Evolutionary conservation across 2,888 invertebrate species (phyloP), one percentile per base, ranked within the genome.

Genomic region (Balanococcus diminutus): DNA sequence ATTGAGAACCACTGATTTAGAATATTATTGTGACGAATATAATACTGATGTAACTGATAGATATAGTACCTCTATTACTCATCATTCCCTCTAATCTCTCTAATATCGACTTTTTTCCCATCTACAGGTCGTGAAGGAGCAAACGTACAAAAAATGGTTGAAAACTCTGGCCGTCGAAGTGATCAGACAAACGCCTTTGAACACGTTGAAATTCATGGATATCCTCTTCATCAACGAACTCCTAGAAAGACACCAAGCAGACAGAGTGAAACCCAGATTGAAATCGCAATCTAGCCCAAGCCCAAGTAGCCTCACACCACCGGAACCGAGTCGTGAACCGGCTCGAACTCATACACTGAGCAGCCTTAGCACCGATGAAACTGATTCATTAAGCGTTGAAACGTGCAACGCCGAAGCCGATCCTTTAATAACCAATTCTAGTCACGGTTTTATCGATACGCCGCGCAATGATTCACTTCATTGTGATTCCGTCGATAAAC

Each of bases 151-250:
- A 90, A 92, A 93, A 86, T 95, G 94, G 94, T 94, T 94, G 89
- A 93, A 93, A 89, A 93, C 94, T 86, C 92, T 95, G 87, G 94
- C 94, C 84, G 93, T 94, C 87, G 94, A 95, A 89, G 92, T 95
- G 87, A 93, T 95, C 88, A 92, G 94, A 2, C 94, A 95, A 89
- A 95, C 94, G 39, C 94, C 94, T 25, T 90, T 94, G 87, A 93
- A 94, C 82, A 93, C 93, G 87, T 90, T 90, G 75, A 89, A 90
- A 1, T 91, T 90, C 86, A 92, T 94, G 87, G 93, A 94, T 89
- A 94, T 94, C 89, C 90, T 94, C 89, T 94, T 94, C 89, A 94
- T 94, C 87, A 88, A 88, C 8, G 88, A 88, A 28, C 86, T 87
- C 5, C 61, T 87, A 8, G 81, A 82, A 36, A 83, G 75, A 36